phyloP scores from a whole-genome alignment of 2,797 vertebrate species.

The Karalla daura region DNA sequence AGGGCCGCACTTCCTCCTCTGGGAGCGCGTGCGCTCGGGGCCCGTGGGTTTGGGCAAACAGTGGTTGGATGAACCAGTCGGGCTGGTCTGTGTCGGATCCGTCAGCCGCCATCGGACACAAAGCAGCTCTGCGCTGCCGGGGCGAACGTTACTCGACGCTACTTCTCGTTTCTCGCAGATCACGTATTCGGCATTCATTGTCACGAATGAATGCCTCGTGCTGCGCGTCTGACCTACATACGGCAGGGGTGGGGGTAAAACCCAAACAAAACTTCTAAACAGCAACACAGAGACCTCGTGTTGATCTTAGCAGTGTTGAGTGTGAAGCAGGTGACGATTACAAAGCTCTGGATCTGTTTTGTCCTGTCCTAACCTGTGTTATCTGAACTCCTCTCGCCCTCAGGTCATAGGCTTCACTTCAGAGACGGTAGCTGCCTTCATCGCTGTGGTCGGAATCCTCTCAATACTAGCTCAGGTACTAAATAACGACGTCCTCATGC shows the following conservation, averaged over 20 bases:
- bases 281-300: too few species aligned
- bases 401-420: conserved; percentile 92
- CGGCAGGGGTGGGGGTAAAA: too few species aligned
- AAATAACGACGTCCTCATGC: neutral
- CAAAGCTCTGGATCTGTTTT: too few species aligned
- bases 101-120: too few species aligned
- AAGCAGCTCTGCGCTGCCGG: neutral
- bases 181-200: conserved; percentile 8
- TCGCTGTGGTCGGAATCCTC: conserved; percentile 92
- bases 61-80: conserved; percentile 53
- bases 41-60: conserved; percentile 33
- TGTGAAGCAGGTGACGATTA: neutral
- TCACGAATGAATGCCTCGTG: conserved; percentile 11
- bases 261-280: too few species aligned
- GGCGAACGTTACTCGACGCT: conserved; percentile 11
- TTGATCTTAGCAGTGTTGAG: neutral
- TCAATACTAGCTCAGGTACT: conserved; percentile 93
- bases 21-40: conserved; percentile 3
- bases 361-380: conserved; percentile 44
- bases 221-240: conserved; percentile 30
- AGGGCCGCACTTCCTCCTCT: neutral
- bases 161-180: neutral
- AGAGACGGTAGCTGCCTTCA: conserved; percentile 93
- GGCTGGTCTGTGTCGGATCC: too few species aligned
- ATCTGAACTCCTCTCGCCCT: conserved; percentile 19